Base-by-base conservation (phyloP, 1,140 invertebrate species). In the Scylla paramamosain region DNA sequence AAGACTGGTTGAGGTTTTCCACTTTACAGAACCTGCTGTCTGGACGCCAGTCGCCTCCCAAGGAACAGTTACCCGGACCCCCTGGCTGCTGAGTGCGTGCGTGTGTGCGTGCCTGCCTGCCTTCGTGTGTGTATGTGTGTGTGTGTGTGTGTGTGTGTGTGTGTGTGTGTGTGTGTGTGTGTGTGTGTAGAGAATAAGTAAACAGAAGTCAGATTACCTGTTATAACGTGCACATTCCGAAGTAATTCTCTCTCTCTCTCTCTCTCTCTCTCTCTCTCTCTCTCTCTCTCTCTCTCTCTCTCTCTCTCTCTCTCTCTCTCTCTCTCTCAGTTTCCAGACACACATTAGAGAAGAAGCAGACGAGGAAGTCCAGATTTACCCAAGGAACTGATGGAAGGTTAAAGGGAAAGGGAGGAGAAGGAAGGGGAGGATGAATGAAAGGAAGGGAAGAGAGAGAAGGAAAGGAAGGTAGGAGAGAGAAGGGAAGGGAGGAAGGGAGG, bases 381-480 rank as follows among this genome's bases (percentile, higher is more conserved):
- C 16, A 3, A 84, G 3, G 25, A 87, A 39, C 12, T 39, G 84
- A 16, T 1, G 28, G 39, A 28, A 87, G 31, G 12, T 32, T 25
- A 28, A 7, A 87, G 14, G 29, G 31, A 46, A 20, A 39, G 84
- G 29, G 31, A 16, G 84, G 0, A 29, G 3, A 7, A 39, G 31
- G 29, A 39, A 29, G 29, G 84, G 29, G 84, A 87, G 84, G 31
- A 87, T 31, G 29, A 87, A n/a, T 0, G 84, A 32, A n/a, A 32
- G 84, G 0, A 77, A 7, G 25, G 31, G 29, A 28, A 12, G 31
- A 87, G 84, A 32, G 31, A 39, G 16, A 31, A 28, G 29, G 84
- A 31, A 28, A 86, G 84, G 29, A 31, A 77, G 82, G 20, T n/a
- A n/a, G n/a, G n/a, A 83, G 83, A 84, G 83, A 84, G 83, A 84